These are phyloP conservation scores for Plecturocebus donacophilus DNA, from an alignment of 2,113 vertebrate species.

Conservation along the genomic window DNA sequence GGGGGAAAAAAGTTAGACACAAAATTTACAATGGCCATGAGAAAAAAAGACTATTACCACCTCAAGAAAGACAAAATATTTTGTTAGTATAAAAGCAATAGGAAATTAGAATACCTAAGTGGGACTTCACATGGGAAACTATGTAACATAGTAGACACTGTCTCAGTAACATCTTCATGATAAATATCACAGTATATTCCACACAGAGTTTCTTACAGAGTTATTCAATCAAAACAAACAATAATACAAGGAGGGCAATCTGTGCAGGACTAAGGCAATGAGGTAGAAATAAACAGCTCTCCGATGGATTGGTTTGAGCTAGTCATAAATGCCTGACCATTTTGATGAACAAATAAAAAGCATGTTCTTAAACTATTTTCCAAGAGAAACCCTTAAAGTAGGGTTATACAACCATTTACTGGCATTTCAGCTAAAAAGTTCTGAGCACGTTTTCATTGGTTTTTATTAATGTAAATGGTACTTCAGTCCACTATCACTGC, in stretches of 20 bases:
- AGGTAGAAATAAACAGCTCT: background rate
- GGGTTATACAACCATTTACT: background rate
- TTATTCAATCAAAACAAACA: slow-evolving; percentile 17
- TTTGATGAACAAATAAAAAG: background rate
- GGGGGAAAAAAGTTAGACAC: background rate
- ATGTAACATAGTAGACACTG: background rate
- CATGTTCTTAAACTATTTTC: background rate
- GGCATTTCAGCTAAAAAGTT: background rate
- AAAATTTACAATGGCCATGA: slow-evolving; percentile 16
- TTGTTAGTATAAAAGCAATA: slow-evolving; percentile 5
- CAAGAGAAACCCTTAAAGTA: background rate
- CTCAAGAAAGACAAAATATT: background rate
- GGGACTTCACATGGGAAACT: background rate
- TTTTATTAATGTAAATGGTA: background rate
- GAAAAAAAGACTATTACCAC: background rate
- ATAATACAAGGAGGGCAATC: background rate
- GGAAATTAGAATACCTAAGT: background rate
- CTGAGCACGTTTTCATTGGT: background rate
- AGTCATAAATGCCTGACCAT: background rate
- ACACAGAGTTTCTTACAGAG: background rate
- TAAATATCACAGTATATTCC: background rate
- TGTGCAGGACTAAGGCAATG: background rate
- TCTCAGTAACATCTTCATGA: background rate
- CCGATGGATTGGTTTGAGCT: background rate
- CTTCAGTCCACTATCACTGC: background rate